Evolutionary conservation across 2,888 invertebrate genomes (phyloP).

Genomic region (Steinernema hermaphroditum): DNA sequence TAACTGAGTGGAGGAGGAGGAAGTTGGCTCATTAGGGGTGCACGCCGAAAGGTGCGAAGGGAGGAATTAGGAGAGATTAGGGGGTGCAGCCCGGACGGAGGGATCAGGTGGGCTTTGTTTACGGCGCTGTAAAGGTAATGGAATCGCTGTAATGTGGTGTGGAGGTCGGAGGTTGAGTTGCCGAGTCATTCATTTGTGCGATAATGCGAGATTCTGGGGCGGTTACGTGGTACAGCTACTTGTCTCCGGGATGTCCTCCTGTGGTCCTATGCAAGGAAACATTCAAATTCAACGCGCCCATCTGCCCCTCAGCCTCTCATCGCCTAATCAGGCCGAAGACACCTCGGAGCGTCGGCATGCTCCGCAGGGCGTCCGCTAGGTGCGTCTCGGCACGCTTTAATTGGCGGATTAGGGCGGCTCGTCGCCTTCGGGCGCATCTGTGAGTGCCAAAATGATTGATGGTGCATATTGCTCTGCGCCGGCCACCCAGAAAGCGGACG

Average conservation of each 20-base stretch:
- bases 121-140: too few relatives aligned
- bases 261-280: not conserved
- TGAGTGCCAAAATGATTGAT: conserved; percentile 25
- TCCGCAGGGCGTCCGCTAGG: conserved; percentile 17
- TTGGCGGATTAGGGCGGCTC: conserved; percentile 17
- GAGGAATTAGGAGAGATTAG: not conserved
- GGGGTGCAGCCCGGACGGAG: too few relatives aligned
- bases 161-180: too few relatives aligned
- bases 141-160: too few relatives aligned
- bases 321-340: not conserved
- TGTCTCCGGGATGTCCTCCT: too few relatives aligned
- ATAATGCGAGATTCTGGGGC: not conserved
- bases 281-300: conserved; percentile 12
- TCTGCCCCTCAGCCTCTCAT: not conserved
- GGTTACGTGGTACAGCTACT: too few relatives aligned
- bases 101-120: conserved; percentile 9
- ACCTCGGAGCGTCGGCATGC: conserved; percentile 4
- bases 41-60: conserved; percentile 23
- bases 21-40: conserved; percentile 2
- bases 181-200: not conserved
- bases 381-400: not conserved
- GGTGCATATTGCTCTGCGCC: not conserved
- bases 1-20: not conserved
- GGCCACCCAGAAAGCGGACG: conserved; percentile 5
- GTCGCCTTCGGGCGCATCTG: conserved; percentile 19